Evolutionary conservation across 2,113 vertebrate genomes (phyloP).

Genomic region (Proterorhinus semilunaris): DNA sequence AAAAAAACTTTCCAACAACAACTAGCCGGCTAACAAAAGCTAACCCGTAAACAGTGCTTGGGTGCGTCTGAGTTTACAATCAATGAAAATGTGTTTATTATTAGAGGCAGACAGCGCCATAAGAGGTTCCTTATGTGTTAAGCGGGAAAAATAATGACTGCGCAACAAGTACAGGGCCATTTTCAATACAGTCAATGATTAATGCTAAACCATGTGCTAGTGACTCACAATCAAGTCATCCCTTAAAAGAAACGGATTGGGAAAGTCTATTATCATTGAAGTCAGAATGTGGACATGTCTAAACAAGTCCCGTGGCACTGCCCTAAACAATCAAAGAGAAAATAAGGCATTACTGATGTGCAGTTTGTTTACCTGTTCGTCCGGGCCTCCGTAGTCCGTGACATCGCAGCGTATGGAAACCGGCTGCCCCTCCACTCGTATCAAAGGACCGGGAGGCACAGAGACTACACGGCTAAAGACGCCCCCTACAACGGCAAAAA

Average conservation of each 20-base stretch:
- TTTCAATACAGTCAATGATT: too few species aligned
- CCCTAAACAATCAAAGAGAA: not conserved
- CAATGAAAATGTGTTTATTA: too few species aligned
- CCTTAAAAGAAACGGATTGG: not conserved
- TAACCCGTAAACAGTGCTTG: too few species aligned
- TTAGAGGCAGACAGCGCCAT: too few species aligned
- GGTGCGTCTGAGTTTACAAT: too few species aligned
- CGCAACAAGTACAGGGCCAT: too few species aligned
- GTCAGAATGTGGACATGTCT: not conserved
- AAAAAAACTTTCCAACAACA: too few species aligned
- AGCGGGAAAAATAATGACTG: too few species aligned
- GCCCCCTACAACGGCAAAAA: constrained; percentile 57
- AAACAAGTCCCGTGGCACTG: not conserved
- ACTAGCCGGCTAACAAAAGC: too few species aligned
- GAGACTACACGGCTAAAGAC: constrained; percentile 83
- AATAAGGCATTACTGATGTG: not conserved
- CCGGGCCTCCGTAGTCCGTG: constrained; percentile 85
- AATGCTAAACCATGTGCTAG: not conserved
- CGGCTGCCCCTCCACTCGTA: constrained; percentile 84
- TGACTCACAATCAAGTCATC: not conserved
- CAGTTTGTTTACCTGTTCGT: constrained; percentile 79
- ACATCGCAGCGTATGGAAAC: constrained; percentile 87
- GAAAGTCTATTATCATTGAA: not conserved
- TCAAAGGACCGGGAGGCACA: constrained; percentile 83
- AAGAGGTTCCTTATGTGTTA: too few species aligned